Conservation (phyloP, 2,113 vertebrate species). For the Eurypyga helias region DNA sequence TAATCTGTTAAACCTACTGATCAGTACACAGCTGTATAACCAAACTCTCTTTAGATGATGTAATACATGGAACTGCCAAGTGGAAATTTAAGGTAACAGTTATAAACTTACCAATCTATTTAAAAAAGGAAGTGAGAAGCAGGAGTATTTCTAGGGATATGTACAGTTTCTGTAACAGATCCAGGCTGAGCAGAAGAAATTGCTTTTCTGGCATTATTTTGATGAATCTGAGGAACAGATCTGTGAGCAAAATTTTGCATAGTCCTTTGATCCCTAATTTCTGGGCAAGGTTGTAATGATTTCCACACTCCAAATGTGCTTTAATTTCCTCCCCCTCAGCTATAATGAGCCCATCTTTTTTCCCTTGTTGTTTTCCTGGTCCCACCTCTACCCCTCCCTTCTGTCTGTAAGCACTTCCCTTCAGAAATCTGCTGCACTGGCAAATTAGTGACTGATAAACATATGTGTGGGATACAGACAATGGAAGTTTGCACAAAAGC, state of each 20-base stretch:
- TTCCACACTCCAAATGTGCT: background rate
- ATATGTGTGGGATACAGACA: background rate
- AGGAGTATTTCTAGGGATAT: background rate
- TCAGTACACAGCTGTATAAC: background rate
- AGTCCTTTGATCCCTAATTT: constrained; percentile 5
- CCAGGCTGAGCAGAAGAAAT: background rate
- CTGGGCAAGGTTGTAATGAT: constrained; percentile 13
- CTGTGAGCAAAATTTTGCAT: background rate
- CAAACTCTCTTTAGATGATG: background rate
- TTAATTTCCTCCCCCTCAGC: constrained; percentile 2
- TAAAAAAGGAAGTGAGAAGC: background rate
- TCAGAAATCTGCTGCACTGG: constrained; percentile 17
- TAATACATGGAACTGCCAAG: background rate
- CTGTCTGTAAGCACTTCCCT: background rate
- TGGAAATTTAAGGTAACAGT: background rate
- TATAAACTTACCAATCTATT: background rate
- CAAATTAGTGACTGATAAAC: background rate
- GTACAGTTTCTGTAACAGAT: background rate
- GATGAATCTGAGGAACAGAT: constrained; percentile 11
- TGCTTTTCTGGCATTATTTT: constrained; percentile 36
- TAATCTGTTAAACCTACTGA: background rate
- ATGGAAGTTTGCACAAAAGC: constrained; percentile 11
- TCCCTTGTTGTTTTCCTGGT: background rate
- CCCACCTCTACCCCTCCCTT: background rate
- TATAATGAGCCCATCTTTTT: background rate